Percentiles rank a stretch among this genome's conserved stretches.
These are phyloP conservation scores for Sebastes schlegelii DNA, from an alignment of 2,113 vertebrate genomes.

Conservation along the genomic window DNA sequence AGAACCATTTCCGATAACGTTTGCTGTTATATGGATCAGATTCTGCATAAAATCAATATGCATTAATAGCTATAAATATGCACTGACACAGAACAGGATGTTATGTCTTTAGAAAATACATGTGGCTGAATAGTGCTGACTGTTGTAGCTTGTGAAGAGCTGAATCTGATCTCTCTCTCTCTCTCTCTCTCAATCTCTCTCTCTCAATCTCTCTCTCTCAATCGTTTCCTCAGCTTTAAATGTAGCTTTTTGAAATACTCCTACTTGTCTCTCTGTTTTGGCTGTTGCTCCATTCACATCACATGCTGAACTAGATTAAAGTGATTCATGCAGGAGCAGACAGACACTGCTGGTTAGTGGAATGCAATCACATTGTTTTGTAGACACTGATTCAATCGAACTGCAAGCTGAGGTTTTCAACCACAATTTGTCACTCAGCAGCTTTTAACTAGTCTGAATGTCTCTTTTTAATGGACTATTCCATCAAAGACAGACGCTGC, in stretches of 20 bases:
- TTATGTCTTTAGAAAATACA: constrained; percentile 13
- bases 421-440: not conserved
- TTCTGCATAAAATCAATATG: not conserved
- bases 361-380: constrained; percentile 48
- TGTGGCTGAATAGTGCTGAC: constrained; percentile 29
- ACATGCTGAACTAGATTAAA: constrained; percentile 4
- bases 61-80: constrained; percentile 6
- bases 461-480: not conserved
- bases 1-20: not conserved
- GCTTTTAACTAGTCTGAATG: not conserved
- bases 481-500: not conserved
- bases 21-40: not conserved
- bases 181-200: constrained; percentile 24
- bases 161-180: constrained; percentile 26
- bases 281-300: constrained; percentile 2
- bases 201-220: constrained; percentile 32
- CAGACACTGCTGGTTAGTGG: constrained; percentile 38
- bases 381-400: constrained; percentile 35
- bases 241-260: constrained; percentile 19
- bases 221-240: constrained; percentile 15
- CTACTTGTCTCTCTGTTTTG: constrained; percentile 14
- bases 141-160: constrained; percentile 2
- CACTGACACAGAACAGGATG: not conserved
- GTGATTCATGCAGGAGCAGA: constrained; percentile 42
- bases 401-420: constrained; percentile 18